phyloP scores from a whole-genome alignment of 2,113 vertebrate genomes.

The Physeter macrocephalus region DNA sequence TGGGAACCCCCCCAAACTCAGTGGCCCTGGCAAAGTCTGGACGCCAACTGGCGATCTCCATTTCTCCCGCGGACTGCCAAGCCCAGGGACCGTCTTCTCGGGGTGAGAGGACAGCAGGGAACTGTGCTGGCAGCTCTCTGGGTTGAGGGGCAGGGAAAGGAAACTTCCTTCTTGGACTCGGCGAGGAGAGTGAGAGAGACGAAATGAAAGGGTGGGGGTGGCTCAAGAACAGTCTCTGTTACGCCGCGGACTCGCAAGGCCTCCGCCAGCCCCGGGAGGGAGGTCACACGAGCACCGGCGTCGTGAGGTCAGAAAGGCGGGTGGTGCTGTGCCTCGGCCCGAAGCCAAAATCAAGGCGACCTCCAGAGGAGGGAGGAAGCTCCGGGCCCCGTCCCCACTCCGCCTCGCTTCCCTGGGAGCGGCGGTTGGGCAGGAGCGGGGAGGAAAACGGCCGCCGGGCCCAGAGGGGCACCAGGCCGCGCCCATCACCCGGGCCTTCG shows the following conservation, averaged over 20 bases:
- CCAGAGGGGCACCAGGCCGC: slow-evolving; percentile 27
- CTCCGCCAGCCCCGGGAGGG: neutral
- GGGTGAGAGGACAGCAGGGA: neutral
- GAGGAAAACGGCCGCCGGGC: neutral
- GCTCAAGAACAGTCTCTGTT: neutral
- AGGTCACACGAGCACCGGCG: neutral
- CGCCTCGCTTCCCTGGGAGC: neutral
- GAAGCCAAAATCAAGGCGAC: neutral
- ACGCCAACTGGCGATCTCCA: neutral
- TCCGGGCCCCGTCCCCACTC: neutral
- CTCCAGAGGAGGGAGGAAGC: neutral
- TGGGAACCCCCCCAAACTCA: neutral
- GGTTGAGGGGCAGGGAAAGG: slow-evolving; percentile 49
- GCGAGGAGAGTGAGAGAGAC: neutral
- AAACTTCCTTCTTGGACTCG: slow-evolving; percentile 45
- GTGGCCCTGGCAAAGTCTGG: neutral
- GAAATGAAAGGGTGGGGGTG: neutral
- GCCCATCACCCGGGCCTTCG: neutral
- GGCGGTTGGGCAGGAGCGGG: neutral
- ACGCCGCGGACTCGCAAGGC: neutral
- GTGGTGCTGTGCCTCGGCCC: neutral
- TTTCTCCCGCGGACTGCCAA: neutral
- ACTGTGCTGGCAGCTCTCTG: neutral
- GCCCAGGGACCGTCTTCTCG: neutral
- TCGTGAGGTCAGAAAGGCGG: neutral